Conservation (phyloP, 92 coral and sea anemone genomes). For the Diadumene lineata region DNA sequence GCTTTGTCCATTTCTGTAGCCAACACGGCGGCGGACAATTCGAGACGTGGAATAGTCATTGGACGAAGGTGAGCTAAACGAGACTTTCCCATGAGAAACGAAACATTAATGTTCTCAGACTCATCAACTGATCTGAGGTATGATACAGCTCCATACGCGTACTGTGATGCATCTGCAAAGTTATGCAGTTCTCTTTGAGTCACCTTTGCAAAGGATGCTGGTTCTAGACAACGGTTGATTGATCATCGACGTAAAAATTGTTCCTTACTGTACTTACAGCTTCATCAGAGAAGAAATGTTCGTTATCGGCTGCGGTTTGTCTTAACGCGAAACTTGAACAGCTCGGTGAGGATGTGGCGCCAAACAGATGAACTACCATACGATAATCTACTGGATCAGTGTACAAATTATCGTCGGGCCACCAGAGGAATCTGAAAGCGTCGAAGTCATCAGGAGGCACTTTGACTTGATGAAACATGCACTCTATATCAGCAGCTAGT, state of each 20-base stretch:
- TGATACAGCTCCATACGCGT: constrained; percentile 21
- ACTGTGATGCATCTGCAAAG: constrained; percentile 21
- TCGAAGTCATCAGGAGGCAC: constrained; percentile 26
- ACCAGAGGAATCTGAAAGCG: constrained; percentile 41
- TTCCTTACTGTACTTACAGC: constrained; percentile 21
- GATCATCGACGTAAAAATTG: constrained; percentile 40
- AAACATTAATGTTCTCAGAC: neutral
- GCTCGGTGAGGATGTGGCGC: constrained; percentile 38
- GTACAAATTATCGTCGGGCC: constrained; percentile 35
- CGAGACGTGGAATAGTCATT: constrained; percentile 11
- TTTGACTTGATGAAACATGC: constrained; percentile 40
- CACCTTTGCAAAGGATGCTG: neutral
- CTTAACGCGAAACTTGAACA: constrained; percentile 26
- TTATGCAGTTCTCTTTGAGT: constrained; percentile 1
- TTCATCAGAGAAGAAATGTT: neutral
- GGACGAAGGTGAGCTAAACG: constrained; percentile 9
- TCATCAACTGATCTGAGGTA: constrained; percentile 17
- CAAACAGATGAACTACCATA: constrained; percentile 39
- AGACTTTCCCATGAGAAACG: constrained; percentile 7
- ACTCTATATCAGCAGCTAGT: constrained; percentile 16
- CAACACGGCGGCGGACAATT: constrained; percentile 26
- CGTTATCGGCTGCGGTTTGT: constrained; percentile 33
- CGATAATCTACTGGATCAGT: constrained; percentile 22
- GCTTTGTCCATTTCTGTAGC: constrained; percentile 4
- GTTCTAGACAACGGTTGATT: neutral